Percentiles rank a stretch among this genome's conserved stretches.
Conservation (phyloP, 2,113 vertebrate species). For the Hiodon tergisus region DNA sequence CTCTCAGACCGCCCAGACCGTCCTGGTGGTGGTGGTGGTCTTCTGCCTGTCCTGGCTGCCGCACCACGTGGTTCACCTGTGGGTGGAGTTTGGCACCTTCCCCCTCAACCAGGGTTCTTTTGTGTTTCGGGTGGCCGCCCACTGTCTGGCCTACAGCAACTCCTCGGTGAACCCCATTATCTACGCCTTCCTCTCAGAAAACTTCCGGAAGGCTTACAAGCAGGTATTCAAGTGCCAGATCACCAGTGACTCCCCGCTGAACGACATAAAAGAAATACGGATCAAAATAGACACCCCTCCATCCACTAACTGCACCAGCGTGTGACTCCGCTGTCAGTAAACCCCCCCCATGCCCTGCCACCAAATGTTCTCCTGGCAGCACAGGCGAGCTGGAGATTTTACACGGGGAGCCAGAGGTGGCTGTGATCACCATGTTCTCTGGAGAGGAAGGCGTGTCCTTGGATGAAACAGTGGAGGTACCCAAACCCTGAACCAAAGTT, state of each 20-base stretch:
- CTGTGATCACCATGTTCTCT: too few species aligned
- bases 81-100: conserved; percentile 90
- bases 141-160: conserved; percentile 97
- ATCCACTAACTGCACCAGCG: conserved; percentile 85
- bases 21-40: conserved; percentile 93
- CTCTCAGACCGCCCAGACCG: conserved; percentile 86
- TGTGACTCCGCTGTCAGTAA: conserved; percentile 59
- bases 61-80: conserved; percentile 86
- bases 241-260: conserved; percentile 52
- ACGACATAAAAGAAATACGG: conserved; percentile 70
- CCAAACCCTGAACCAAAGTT: too few species aligned
- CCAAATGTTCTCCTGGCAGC: too few species aligned
- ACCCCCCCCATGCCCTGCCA: background rate
- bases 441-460: too few species aligned
- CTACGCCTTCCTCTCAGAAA: conserved; percentile 93
- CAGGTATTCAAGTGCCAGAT: conserved; percentile 87
- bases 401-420: too few species aligned
- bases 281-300: conserved; percentile 77
- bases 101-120: conserved; percentile 92
- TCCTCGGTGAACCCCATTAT: conserved; percentile 97
- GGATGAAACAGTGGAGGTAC: too few species aligned
- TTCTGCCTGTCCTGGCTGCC: conserved; percentile 97
- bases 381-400: too few species aligned
- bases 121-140: conserved; percentile 78
- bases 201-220: conserved; percentile 93